Evolutionary conservation across 2,113 vertebrate genomes (phyloP), one percentile per base, ranked within the genome.

Genomic region (Tetrao urogallus): DNA sequence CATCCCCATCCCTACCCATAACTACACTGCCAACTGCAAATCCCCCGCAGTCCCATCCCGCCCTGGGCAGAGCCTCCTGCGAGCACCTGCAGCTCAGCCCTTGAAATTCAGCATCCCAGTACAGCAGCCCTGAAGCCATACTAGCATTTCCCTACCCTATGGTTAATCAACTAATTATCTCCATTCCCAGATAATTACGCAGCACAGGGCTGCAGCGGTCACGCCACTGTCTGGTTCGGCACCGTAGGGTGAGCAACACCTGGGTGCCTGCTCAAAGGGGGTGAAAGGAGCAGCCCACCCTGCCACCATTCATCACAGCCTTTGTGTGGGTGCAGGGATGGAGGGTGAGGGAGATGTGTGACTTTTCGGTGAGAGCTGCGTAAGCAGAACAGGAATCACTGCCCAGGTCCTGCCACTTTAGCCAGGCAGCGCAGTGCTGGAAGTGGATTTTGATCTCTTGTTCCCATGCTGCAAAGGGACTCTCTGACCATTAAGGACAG

Each of bases 141-240:
- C n/a, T 45, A 24, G 45, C 1, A 0, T 27, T 57, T 70, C n/a
- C 22, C 27, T n/a, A 28, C 2, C 1, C 22, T 19, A n/a, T 4
- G 5, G 42, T 30, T 64, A 30, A 70, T 43, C 18, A 69, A 24
- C 7, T 43, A 22, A 61, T 30, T 40, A 75, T 15, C 56, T 79
- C 32, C 69, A 48, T 85, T 45, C 57, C 54, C 74, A 52, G 36
- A 24, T 30, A 64, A 50, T 38, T 45, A 45, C 6, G 15, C 32
- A 16, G 19, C 25, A 78, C 48, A 48, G 56, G n/a, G 32, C 85
- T 65, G 47, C 13, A 3, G 38, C 36, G 28, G 15, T n/a, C 60
- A 11, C 3, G 20, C 7, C 60, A 61, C 18, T 47, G 19, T 1
- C 47, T 48, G 47, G 21, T 48, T 48, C 10, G 11, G 47, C 20